A percentile compares a stretch with the other conserved stretches of the same genome.
These are phyloP conservation scores for Cosmorhoe ocellata DNA, from an alignment of 2,888 invertebrate species.

Conservation along the genomic window DNA sequence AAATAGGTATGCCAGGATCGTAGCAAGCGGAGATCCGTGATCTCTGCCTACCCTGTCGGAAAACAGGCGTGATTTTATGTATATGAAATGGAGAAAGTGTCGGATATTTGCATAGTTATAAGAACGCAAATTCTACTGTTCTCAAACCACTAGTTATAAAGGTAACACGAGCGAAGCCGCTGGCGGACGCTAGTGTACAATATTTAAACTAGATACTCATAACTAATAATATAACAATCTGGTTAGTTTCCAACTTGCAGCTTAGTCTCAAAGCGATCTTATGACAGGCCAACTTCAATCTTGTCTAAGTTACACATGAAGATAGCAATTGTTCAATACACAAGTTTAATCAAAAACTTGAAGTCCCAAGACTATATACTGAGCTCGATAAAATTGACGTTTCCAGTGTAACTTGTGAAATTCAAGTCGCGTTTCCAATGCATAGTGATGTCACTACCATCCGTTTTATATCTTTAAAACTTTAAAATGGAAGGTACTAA, in stretches of 20 bases:
- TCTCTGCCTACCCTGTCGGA: too few relatives aligned
- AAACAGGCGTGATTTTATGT: too few relatives aligned
- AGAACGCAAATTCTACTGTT: too few relatives aligned
- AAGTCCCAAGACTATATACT: conserved; percentile 11
- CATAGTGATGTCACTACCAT: conserved; percentile 31
- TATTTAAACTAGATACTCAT: too few relatives aligned
- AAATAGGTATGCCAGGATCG: too few relatives aligned
- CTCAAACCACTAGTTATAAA: too few relatives aligned
- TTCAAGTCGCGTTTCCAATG: conserved; percentile 16
- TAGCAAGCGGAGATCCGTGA: too few relatives aligned
- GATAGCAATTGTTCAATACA: conserved; percentile 5
- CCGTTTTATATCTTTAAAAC: conserved; percentile 27
- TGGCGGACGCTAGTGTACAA: too few relatives aligned
- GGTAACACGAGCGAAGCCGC: too few relatives aligned
- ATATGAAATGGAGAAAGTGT: too few relatives aligned
- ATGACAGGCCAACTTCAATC: conserved; percentile 3
- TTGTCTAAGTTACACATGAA: conserved; percentile 7
- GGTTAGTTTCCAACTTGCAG: neutral
- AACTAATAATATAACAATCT: too few relatives aligned
- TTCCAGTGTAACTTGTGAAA: neutral
- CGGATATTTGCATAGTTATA: too few relatives aligned
- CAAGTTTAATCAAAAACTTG: conserved; percentile 25
- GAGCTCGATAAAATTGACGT: conserved; percentile 18
- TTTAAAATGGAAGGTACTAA: conserved; percentile 36
- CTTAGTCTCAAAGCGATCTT: neutral